Evolutionary conservation across 2,797 vertebrate species (phyloP).

Genomic region (Brachymystax lenok): DNA sequence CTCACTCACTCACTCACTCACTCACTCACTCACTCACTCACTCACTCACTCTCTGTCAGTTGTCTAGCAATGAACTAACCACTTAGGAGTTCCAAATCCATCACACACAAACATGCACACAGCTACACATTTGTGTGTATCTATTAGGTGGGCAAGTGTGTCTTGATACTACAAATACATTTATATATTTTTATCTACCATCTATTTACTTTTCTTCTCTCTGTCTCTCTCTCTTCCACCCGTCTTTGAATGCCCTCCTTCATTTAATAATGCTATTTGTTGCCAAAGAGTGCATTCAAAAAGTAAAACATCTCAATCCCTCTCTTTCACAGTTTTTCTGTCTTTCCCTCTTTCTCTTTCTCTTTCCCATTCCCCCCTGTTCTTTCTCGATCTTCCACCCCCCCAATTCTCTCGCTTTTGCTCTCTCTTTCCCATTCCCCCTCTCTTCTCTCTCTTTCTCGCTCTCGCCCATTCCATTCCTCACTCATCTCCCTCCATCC

Average conservation of each 20-base stretch:
- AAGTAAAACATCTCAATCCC: background rate
- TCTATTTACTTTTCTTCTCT: background rate
- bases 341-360: background rate
- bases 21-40: background rate
- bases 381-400: background rate
- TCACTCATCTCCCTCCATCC: background rate
- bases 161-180: background rate
- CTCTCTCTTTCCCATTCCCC: background rate
- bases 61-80: background rate
- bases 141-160: conserved; percentile 8
- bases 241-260: background rate
- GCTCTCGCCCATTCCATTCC: background rate
- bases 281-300: background rate
- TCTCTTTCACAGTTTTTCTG: background rate
- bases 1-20: background rate
- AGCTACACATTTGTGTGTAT: background rate
- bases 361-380: background rate
- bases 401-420: background rate
- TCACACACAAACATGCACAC: background rate
- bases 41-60: background rate
- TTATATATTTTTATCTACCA: too few relatives aligned
- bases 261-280: background rate
- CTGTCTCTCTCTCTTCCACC: conserved; percentile 52
- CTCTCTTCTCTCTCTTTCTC: background rate
- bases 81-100: too few relatives aligned